A percentile compares a stretch with the other conserved stretches of the same genome.
Evolutionary conservation across 2,888 invertebrate species (phyloP).

Genomic region (Lasioglossum lativentre): DNA sequence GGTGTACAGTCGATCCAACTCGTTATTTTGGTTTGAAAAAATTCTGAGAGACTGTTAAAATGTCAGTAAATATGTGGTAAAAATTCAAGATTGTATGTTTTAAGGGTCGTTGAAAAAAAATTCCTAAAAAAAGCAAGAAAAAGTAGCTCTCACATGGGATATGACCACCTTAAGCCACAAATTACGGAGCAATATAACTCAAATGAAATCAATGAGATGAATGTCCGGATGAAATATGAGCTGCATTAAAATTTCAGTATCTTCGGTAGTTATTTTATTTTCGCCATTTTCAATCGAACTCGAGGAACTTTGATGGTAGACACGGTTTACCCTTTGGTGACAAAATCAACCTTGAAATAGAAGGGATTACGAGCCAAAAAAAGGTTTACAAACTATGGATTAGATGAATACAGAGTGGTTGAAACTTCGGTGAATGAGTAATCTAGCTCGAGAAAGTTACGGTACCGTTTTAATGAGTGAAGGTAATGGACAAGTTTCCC

Average conservation of each 20-base stretch:
- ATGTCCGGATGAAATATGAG: too few relatives aligned
- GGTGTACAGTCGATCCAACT: too few relatives aligned
- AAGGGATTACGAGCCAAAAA: not conserved
- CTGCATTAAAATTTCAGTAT: not conserved
- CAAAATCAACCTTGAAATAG: not conserved
- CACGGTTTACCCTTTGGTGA: not conserved
- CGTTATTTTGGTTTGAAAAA: too few relatives aligned
- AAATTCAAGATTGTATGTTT: too few relatives aligned
- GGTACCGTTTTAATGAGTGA: conserved; percentile 26
- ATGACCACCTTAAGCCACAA: too few relatives aligned
- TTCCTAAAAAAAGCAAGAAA: too few relatives aligned
- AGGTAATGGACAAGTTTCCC: not conserved
- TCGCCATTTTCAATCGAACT: not conserved
- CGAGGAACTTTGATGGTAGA: not conserved
- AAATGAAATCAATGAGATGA: too few relatives aligned
- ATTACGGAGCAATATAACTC: too few relatives aligned
- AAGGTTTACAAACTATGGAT: not conserved
- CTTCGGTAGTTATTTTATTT: not conserved
- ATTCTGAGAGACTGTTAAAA: too few relatives aligned
- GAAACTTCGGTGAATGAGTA: not conserved
- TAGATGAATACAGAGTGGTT: not conserved
- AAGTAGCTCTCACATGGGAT: too few relatives aligned
- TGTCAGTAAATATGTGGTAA: too few relatives aligned
- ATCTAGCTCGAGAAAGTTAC: conserved; percentile 15
- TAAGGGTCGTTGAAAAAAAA: too few relatives aligned